Conservation (phyloP, 2,888 invertebrate species). For the Drosophila melanosoma region DNA sequence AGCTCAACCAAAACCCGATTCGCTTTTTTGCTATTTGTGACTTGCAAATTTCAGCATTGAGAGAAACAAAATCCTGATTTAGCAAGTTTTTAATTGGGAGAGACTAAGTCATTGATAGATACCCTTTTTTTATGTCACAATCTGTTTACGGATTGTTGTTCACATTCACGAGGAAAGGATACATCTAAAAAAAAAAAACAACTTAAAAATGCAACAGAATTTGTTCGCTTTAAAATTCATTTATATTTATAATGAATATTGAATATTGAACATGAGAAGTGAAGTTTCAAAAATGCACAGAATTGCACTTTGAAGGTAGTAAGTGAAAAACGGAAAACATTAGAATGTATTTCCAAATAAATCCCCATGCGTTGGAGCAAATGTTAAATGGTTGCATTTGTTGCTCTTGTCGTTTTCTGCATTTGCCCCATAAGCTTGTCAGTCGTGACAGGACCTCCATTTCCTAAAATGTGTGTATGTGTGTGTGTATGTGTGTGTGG, state of each 20-base stretch:
- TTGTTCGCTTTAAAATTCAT: neutral
- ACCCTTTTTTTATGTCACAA: neutral
- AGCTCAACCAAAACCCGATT: conserved; percentile 1
- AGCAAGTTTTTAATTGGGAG: neutral
- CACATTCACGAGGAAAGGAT: neutral
- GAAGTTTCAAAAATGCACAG: neutral
- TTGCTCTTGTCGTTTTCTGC: conserved; percentile 34
- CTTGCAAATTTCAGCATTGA: conserved; percentile 10
- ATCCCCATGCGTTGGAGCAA: conserved; percentile 24
- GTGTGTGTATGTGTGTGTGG: neutral
- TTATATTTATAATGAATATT: neutral
- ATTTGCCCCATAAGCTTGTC: conserved; percentile 19
- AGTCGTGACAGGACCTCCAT: neutral
- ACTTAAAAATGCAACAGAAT: neutral
- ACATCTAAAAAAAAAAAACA: neutral
- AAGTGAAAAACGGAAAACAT: conserved; percentile 2
- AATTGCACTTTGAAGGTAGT: conserved; percentile 1
- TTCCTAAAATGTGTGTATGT: neutral
- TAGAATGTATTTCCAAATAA: conserved; percentile 7
- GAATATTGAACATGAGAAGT: neutral
- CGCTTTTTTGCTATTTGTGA: conserved; percentile 12
- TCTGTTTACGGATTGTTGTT: neutral
- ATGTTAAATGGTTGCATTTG: conserved; percentile 66
- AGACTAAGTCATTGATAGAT: neutral
- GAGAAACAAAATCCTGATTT: neutral